Percentiles rank a stretch among this genome's conserved stretches.
Evolutionary conservation across 2,113 vertebrate species (phyloP).

Genomic region (Corythornis madagascariensis): DNA sequence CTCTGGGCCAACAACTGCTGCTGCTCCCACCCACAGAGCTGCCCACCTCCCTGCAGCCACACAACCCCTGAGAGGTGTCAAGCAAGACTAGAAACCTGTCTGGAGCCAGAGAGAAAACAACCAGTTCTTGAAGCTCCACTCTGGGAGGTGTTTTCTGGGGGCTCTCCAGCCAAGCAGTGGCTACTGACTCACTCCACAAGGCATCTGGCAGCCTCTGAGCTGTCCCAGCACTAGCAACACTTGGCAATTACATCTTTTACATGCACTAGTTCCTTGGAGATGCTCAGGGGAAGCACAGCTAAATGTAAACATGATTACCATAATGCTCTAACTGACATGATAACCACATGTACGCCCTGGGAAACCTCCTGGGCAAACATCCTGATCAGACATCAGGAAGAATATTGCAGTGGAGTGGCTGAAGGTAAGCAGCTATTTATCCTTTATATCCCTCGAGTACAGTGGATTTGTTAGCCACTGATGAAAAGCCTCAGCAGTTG

Average conservation of each 20-base stretch:
- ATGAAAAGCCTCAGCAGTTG: background rate
- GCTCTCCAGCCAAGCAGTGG: background rate
- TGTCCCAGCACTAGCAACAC: background rate
- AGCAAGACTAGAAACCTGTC: background rate
- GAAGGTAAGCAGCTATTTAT: background rate
- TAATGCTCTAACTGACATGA: background rate
- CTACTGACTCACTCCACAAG: constrained; percentile 25
- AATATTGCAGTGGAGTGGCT: background rate
- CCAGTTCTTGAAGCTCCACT: background rate
- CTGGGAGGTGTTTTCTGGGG: constrained; percentile 14
- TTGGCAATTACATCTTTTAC: constrained; percentile 1
- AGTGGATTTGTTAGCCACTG: background rate
- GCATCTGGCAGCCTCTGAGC: background rate
- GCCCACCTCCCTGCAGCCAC: background rate
- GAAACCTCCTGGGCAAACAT: background rate
- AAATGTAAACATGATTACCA: background rate
- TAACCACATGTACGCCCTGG: background rate
- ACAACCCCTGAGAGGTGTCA: background rate
- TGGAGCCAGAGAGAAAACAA: background rate
- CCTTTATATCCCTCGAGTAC: background rate
- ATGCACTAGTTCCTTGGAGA: background rate
- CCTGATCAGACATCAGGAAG: background rate
- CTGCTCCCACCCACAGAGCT: constrained; percentile 4
- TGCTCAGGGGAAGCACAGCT: background rate
- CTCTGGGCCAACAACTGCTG: background rate